Base-by-base conservation (phyloP, 2,113 vertebrate genomes). In the Perca schrenkii region DNA sequence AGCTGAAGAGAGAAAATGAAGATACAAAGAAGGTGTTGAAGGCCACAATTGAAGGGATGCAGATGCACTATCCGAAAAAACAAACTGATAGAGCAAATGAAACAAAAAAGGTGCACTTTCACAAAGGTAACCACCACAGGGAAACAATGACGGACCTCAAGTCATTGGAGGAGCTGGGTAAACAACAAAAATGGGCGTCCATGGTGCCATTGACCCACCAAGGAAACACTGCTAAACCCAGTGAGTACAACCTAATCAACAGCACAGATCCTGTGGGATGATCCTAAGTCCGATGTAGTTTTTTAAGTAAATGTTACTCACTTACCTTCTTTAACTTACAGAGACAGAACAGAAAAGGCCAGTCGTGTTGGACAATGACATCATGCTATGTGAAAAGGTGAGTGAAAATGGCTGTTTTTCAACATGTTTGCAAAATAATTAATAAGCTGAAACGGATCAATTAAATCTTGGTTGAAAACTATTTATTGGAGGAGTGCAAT, bases 1-100 rank as follows among this genome's bases (percentile, higher is more conserved):
- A 64, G 28, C 71, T 86, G 49, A 77, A 49, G 58, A 79, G 28
- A 73, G 69, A 82, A 65, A 83, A 82, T 1, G 21, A 84, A 40
- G 50, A 81, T 4, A n/a, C 11, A 56, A 83, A 83, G 43, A 71
- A 52, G 22, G 34, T 63, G 34, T 34, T 89, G 50, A 46, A 80
- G 21, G 68, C 61, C 17, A 67, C 28, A 0, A 66, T 79, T 1
- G 21, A 61, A 57, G 61, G 47, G 25, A 61, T 77, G n/a, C 71
- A 78, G 19, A 81, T 21, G 11, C 73, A 71, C 25, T 58, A 43
- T 56, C 70, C 28, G 34, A 36, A 61, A 25, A 74, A 19, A 1
- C 25, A 83, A 28, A 61, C 21, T 3, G 15, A 71, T 7, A 10
- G 6, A 34, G n/a, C 5, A 14, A 49, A 62, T 16, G 14, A 40